These are phyloP conservation scores for Oreochromis niloticus DNA, from an alignment of 2,113 vertebrate genomes.

Conservation along the genomic window DNA sequence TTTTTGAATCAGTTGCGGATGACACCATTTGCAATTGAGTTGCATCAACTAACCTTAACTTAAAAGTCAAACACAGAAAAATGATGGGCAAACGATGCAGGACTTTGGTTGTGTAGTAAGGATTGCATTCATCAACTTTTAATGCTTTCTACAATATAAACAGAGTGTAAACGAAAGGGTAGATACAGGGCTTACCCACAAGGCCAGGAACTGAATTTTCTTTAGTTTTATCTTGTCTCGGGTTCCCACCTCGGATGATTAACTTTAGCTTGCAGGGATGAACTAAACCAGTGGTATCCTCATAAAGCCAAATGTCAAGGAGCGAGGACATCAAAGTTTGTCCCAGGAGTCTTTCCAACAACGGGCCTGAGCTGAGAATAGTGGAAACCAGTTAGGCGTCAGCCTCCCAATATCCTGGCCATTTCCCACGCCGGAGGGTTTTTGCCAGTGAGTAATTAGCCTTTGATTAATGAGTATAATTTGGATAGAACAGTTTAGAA, in stretches of 20 bases:
- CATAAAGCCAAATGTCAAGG: constrained; percentile 3
- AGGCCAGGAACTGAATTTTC: not conserved
- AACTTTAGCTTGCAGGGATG: not conserved
- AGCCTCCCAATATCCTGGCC: not conserved
- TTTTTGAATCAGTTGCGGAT: not conserved
- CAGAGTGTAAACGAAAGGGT: not conserved
- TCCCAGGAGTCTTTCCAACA: not conserved
- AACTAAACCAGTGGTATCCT: not conserved
- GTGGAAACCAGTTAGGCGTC: not conserved
- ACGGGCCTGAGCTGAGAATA: not conserved
- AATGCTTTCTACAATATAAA: not conserved
- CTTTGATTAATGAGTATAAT: constrained; percentile 56
- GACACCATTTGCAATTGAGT: not conserved
- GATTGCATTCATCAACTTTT: not conserved
- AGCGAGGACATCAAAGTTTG: not conserved
- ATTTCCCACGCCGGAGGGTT: not conserved
- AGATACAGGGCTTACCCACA: not conserved
- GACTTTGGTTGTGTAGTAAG: not conserved
- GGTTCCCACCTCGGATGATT: not conserved
- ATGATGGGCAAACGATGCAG: not conserved
- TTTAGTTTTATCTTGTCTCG: not conserved
- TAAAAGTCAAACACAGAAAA: not conserved
- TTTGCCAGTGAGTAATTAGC: constrained; percentile 29
- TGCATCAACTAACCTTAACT: not conserved
- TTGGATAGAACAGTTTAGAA: constrained; percentile 36